Percentiles rank a stretch among this genome's conserved stretches.
Conservation (phyloP, 2,113 vertebrate species). For the Porphyrio hochstetteri region DNA sequence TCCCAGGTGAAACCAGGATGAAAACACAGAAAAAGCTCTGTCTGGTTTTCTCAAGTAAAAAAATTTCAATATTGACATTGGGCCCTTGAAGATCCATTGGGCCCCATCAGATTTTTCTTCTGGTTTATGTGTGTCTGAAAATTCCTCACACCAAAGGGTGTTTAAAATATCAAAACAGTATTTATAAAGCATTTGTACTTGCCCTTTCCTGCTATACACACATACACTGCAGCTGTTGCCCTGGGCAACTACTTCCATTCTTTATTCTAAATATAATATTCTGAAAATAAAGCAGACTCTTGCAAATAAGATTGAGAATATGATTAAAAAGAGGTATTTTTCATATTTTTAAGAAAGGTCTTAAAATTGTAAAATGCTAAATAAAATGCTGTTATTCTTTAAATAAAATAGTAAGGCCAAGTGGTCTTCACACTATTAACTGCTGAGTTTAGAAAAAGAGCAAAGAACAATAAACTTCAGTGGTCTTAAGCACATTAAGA, state of each 20-base stretch:
- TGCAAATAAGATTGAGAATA: not conserved
- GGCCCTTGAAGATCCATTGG: not conserved
- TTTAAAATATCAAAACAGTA: not conserved
- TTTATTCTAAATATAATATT: slow-evolving; percentile 8
- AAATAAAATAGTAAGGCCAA: not conserved
- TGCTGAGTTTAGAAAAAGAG: not conserved
- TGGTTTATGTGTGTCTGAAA: not conserved
- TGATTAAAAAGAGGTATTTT: not conserved
- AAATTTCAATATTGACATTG: not conserved
- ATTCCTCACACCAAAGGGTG: not conserved
- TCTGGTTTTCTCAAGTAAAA: not conserved
- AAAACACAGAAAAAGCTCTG: not conserved
- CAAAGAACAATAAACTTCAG: not conserved
- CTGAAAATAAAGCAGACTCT: not conserved
- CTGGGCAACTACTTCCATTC: not conserved
- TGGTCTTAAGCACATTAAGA: not conserved
- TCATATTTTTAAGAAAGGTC: not conserved
- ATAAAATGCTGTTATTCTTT: not conserved
- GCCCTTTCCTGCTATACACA: not conserved
- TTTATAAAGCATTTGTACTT: not conserved
- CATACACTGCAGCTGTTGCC: not conserved
- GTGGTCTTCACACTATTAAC: not conserved
- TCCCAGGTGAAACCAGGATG: not conserved
- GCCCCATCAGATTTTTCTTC: not conserved
- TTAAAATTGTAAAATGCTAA: not conserved